Evolutionary conservation across 2,888 invertebrate genomes (phyloP), one percentile per base, ranked within the genome.

Genomic region (Alloplasta piceator): DNA sequence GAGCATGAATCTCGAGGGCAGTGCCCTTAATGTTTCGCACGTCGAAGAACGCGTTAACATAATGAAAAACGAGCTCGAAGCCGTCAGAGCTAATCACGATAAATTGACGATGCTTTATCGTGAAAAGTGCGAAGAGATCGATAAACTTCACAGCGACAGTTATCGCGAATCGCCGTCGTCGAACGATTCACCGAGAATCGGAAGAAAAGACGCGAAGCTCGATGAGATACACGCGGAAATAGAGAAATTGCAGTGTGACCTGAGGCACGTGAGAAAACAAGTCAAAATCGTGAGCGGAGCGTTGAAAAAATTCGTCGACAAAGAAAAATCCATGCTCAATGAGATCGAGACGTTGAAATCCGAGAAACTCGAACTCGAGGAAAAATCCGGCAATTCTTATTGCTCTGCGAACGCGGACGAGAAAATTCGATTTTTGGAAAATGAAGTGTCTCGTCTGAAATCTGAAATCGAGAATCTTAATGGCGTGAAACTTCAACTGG

Each of bases 21-120:
- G 86, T 26, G 60, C 85, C 36, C 12, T 83, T 6, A 80, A 83
- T 26, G 85, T 90, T 4, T 87, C 88, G 0, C 71, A 84, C 0
- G 83, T 90, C 6, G 91, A 92, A 64, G 89, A 90, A 5, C 87
- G 86, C 61, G 84, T 91, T 60, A 84, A 86, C 3, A 72, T 70
- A 7, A 71, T 91, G n/a, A 85, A 85, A 6, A 85, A 73, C 2
- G 88, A 91, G 52, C 55, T 90, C 7, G 87, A 90, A 56, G 82
- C 74, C 10, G 55, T 91, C 6, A 88, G 86, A 70, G 84, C 86
- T 1, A 85, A 88, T 56, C 86, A 89, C 50, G 84, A 85, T 0
- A 85, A 86, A 46, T 43, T 91, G 3, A 85, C 86, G 0, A 71
- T 82, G 76, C 82, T 87, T 5, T 87, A 89, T 50, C 83, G 87